A percentile compares a stretch with the other conserved stretches of the same genome.
Evolutionary conservation across 1,140 invertebrate species (phyloP).

Genomic region (Venturia canescens): DNA sequence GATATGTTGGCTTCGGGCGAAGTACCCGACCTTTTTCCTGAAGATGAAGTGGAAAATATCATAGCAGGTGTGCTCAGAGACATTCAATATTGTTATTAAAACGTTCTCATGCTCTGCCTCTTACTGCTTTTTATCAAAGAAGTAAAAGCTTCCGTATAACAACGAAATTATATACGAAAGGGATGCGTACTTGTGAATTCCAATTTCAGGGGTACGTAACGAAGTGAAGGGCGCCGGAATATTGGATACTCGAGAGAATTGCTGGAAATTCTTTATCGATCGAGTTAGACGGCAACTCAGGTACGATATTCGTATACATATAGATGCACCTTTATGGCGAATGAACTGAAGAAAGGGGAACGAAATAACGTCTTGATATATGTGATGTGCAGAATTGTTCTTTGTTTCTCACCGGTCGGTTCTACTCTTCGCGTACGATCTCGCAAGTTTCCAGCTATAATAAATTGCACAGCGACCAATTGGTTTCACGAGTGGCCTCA

Average conservation of each 20-base stretch:
- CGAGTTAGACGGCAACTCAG: constrained; percentile 91
- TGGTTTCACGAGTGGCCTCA: constrained; percentile 99
- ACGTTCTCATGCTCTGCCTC: not conserved
- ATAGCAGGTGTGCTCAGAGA: constrained; percentile 82
- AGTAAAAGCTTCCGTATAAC: not conserved
- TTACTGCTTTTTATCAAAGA: not conserved
- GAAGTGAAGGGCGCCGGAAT: constrained; percentile 89
- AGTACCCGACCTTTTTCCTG: constrained; percentile 95
- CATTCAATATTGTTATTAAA: not conserved
- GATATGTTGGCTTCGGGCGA: constrained; percentile 97
- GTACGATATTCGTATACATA: constrained; percentile 34
- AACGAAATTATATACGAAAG: constrained; percentile 1
- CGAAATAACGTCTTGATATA: not conserved
- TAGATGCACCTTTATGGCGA: not conserved
- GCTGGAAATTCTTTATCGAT: constrained; percentile 99
- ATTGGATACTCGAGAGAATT: constrained; percentile 95
- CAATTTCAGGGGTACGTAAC: constrained; percentile 69
- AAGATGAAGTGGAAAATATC: constrained; percentile 97
- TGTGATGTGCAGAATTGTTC: constrained; percentile 82
- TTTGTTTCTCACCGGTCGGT: constrained; percentile 97
- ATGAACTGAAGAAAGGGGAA: not conserved
- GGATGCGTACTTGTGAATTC: constrained; percentile 33
- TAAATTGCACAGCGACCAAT: constrained; percentile 96
- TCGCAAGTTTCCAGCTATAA: constrained; percentile 96
- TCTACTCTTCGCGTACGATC: constrained; percentile 93